These are phyloP conservation scores for Pristionchus arcanus DNA, from an alignment of 2,888 invertebrate species.

Conservation along the genomic window DNA sequence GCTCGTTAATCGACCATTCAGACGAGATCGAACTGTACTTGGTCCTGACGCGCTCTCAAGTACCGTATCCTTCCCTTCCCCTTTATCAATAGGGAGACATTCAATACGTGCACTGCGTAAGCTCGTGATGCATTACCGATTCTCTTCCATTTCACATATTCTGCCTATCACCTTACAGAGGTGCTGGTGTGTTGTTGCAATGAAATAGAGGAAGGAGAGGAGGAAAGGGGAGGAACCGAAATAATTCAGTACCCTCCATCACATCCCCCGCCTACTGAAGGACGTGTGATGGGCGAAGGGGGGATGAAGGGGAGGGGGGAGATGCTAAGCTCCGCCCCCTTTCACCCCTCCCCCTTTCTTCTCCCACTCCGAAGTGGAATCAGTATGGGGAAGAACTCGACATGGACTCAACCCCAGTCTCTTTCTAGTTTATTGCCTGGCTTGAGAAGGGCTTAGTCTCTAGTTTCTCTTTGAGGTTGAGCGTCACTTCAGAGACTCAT, in stretches of 20 bases:
- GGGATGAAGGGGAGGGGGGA: neutral
- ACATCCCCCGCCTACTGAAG: constrained; percentile 32
- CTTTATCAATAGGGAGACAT: neutral
- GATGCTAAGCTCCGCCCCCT: constrained; percentile 26
- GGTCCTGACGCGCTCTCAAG: neutral
- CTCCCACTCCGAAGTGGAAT: constrained; percentile 4
- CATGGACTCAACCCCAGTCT: constrained; percentile 11
- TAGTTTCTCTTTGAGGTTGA: neutral
- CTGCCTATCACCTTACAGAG: constrained; percentile 20
- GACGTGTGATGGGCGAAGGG: constrained; percentile 1
- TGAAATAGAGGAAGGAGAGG: neutral
- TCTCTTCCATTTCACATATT: neutral
- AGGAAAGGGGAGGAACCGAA: neutral
- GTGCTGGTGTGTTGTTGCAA: neutral
- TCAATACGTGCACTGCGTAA: neutral
- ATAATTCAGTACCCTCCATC: constrained; percentile 43
- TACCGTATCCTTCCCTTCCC: neutral
- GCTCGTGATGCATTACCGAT: neutral
- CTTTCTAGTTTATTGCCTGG: constrained; percentile 27
- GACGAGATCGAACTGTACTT: neutral
- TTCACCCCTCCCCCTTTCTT: neutral
- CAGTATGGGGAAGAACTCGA: constrained; percentile 34
- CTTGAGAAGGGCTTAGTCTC: neutral
- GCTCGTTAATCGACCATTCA: neutral
- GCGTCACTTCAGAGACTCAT: neutral